Evolutionary conservation across 1,140 invertebrate genomes (phyloP).

Genomic region (Atta texana): DNA sequence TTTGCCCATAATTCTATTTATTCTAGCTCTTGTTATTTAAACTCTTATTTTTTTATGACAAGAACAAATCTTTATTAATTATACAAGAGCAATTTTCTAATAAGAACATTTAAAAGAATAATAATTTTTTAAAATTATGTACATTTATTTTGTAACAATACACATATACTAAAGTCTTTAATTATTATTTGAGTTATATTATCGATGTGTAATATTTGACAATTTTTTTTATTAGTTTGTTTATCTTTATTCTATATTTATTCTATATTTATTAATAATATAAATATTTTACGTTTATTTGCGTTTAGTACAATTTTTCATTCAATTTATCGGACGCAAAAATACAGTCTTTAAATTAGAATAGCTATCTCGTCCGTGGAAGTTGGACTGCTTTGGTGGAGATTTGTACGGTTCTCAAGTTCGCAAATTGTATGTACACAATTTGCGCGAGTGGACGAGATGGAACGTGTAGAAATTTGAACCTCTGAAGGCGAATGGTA

Average conservation of each 20-base stretch:
- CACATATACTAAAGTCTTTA: not conserved
- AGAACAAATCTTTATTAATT: not conserved
- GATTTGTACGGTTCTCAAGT: conserved; percentile 46
- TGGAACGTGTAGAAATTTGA: conserved; percentile 49
- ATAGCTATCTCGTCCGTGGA: not conserved
- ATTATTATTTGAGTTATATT: not conserved
- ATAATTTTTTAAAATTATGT: not conserved
- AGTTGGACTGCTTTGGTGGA: not conserved
- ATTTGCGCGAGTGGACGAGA: conserved; percentile 46
- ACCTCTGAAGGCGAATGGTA: conserved; percentile 14
- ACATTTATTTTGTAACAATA: not conserved
- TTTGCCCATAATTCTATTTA: not conserved
- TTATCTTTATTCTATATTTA: not conserved
- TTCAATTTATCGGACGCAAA: not conserved
- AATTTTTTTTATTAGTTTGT: not conserved
- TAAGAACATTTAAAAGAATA: not conserved
- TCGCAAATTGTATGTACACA: conserved; percentile 49
- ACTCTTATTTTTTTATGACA: not conserved
- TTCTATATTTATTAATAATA: not conserved
- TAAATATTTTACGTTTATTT: not conserved
- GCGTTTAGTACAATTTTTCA: not conserved
- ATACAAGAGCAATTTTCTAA: not conserved
- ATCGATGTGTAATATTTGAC: not conserved
- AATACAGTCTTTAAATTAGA: conserved; percentile 38
- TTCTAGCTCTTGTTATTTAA: not conserved